A percentile compares a stretch with the other conserved stretches of the same genome.
These are phyloP conservation scores for Echinarachnius parma DNA, from an alignment of 53 echinoderm and acorn worm species.

Conservation along the genomic window DNA sequence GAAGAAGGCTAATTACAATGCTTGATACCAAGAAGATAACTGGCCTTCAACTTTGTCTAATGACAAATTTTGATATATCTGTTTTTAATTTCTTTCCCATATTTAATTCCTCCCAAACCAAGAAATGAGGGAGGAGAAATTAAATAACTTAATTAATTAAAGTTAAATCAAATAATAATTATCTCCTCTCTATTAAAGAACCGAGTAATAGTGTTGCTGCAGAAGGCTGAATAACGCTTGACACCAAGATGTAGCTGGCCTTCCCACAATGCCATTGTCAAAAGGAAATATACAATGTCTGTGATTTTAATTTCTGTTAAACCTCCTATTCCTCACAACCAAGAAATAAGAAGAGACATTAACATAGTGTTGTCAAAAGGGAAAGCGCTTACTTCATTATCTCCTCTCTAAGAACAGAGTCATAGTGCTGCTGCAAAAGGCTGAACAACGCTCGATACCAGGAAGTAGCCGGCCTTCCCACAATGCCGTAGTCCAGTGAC, in stretches of 20 bases:
- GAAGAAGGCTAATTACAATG: constrained; percentile 60
- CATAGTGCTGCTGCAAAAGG: constrained; percentile 58
- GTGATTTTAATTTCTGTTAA: no score
- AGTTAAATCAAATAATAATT: no score
- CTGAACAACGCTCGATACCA: constrained; percentile 69
- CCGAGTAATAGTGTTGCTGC: constrained; percentile 51
- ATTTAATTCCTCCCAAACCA: no score
- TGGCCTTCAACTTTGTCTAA: constrained; percentile 71
- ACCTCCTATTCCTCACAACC: background rate
- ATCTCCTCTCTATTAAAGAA: no score
- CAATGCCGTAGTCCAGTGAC: constrained; percentile 83
- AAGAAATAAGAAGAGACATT: no score
- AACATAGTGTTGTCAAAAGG: background rate
- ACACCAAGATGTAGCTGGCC: constrained; percentile 70
- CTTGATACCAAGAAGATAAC: constrained; percentile 68
- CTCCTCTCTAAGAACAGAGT: constrained; percentile 55
- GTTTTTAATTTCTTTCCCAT: no score
- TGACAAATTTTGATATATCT: no score
- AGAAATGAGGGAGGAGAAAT: no score
- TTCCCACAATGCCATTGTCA: constrained; percentile 83
- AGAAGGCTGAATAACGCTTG: constrained; percentile 63
- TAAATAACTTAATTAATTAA: no score
- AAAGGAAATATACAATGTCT: constrained; percentile 1
- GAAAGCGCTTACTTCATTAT: constrained; percentile 63
- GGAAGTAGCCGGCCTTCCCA: constrained; percentile 69